phyloP scores from a whole-genome alignment of 2,113 vertebrate genomes.

The Pagrus major region DNA sequence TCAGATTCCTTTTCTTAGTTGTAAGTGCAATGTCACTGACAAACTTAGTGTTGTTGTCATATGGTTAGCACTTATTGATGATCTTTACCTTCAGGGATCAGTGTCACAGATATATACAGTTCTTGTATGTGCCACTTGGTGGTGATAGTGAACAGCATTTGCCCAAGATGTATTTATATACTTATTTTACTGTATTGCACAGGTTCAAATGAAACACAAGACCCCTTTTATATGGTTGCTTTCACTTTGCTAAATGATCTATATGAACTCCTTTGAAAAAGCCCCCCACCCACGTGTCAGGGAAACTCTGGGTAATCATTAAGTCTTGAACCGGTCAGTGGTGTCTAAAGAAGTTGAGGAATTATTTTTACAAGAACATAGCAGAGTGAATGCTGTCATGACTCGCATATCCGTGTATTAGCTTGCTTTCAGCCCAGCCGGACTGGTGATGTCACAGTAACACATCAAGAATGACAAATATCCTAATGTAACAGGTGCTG shows the following conservation, averaged over 20 bases:
- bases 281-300: neutral
- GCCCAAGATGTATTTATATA: neutral
- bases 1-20: neutral
- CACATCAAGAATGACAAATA: neutral
- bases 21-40: neutral
- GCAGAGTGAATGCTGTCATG: neutral
- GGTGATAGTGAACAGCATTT: conserved; percentile 39
- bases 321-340: neutral
- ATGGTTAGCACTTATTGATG: neutral
- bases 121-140: conserved; percentile 62
- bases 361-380: neutral
- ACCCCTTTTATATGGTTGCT: neutral
- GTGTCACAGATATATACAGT: conserved; percentile 10
- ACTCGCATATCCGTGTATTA: neutral
- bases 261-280: neutral
- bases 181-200: neutral
- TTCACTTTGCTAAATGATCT: neutral
- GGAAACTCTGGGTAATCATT: neutral
- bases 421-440: neutral
- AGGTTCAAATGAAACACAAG: neutral
- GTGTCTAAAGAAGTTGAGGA: neutral
- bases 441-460: neutral
- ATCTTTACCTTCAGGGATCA: neutral
- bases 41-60: neutral
- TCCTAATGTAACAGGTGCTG: neutral